phyloP scores from a whole-genome alignment of 2,797 vertebrate species.

The Myotis pilosus region DNA sequence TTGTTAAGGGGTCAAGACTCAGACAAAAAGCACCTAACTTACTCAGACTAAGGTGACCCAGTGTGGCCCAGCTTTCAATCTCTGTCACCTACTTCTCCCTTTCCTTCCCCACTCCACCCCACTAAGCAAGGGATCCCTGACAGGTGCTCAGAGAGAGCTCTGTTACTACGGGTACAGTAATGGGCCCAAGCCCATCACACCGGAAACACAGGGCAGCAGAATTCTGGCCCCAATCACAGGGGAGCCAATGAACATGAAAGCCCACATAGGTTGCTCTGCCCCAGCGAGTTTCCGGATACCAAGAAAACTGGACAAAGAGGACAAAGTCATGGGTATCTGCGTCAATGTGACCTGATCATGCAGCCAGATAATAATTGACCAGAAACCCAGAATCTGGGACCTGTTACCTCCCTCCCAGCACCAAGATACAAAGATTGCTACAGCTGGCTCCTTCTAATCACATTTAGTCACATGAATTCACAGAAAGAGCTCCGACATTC shows the following conservation, averaged over 20 bases:
- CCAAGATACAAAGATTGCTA: not conserved
- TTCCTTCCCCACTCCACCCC: not conserved
- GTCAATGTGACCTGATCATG: not conserved
- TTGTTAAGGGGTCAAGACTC: not conserved
- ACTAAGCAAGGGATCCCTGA: not conserved
- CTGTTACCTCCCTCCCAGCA: not conserved
- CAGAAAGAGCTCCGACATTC: not conserved
- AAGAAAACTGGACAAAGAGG: not conserved
- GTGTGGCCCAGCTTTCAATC: not conserved
- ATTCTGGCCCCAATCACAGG: not conserved
- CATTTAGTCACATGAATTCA: not conserved
- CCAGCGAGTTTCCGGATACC: not conserved
- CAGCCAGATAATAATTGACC: slow-evolving; percentile 40
- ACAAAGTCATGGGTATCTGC: not conserved
- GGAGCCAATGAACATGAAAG: not conserved
- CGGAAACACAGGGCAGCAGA: not conserved
- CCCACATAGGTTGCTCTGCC: not conserved
- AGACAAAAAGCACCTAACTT: not conserved
- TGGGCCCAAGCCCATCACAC: not conserved
- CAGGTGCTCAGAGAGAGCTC: not conserved
- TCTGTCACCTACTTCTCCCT: not conserved
- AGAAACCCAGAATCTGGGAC: not conserved
- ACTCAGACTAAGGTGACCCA: not conserved
- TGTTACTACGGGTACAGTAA: not conserved
- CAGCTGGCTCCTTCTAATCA: not conserved